phyloP scores from a whole-genome alignment of 2,113 vertebrate species.

The Hypanus sabinus region DNA sequence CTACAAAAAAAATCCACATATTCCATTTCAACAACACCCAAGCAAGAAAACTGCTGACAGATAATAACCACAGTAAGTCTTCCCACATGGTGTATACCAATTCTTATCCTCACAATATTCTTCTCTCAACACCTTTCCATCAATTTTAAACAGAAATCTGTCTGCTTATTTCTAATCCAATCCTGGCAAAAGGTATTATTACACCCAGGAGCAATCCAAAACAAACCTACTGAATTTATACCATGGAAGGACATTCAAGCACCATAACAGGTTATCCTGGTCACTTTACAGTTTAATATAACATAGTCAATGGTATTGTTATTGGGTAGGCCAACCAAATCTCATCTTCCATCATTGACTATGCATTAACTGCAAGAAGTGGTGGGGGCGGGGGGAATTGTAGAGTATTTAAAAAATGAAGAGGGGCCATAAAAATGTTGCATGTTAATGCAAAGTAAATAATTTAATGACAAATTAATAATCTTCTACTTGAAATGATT shows the following conservation, averaged over 20 bases:
- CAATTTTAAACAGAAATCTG: background rate
- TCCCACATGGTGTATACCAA: background rate
- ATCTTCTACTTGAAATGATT: background rate
- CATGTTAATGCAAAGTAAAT: background rate
- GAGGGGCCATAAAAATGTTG: background rate
- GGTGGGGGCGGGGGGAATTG: background rate
- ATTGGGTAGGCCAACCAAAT: background rate
- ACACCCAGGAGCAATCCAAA: background rate
- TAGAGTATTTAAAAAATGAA: background rate
- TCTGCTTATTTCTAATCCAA: background rate
- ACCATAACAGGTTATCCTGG: background rate
- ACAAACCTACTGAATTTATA: background rate
- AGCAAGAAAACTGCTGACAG: background rate
- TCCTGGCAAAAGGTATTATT: background rate
- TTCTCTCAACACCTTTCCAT: background rate
- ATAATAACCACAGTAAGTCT: background rate
- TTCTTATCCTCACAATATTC: background rate
- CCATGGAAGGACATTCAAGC: background rate
- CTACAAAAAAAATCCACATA: background rate
- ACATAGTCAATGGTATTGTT: background rate
- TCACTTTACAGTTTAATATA: background rate
- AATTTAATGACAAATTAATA: background rate
- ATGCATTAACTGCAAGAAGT: background rate
- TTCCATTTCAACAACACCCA: background rate
- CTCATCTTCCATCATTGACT: background rate